Base-by-base conservation (phyloP, 2,888 invertebrate genomes). In the Conchocele bisecta region DNA sequence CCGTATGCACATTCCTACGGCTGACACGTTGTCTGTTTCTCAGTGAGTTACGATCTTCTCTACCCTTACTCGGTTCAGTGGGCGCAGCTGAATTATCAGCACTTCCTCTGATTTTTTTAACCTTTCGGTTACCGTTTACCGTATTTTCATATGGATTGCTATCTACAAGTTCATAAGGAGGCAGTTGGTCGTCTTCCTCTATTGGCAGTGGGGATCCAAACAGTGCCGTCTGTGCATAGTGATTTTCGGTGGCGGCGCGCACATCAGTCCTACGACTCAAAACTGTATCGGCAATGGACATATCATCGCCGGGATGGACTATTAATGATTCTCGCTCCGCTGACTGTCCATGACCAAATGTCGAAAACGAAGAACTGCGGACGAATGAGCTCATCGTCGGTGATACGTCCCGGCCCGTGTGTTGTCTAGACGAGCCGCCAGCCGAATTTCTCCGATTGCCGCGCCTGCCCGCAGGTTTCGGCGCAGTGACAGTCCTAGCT, bases 111-210 rank as follows among this genome's bases (percentile, higher is more conserved):
- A n/a, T n/a, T n/a, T n/a, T n/a, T n/a, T n/a, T n/a, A n/a, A n/a
- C n/a, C n/a, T n/a, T n/a, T n/a, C n/a, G n/a, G n/a, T n/a, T n/a
- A n/a, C n/a, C n/a, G n/a, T n/a, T n/a, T n/a, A n/a, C n/a, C n/a
- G n/a, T n/a, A n/a, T n/a, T 35, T 33, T 20, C 35, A 29, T 56
- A 26, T 17, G 46, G 65, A 15, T 35, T 42, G 5, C 33, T 53
- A 39, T 72, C 66, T 31, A 71, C 67, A 42, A 69, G 77, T 60
- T 83, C 84, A 71, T 87, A 87, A 1, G 87, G 84, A 13, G 87
- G 87, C n/a, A 86, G 63, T 35, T 83, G 83, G 29, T 87, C 87
- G 68, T 86, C 87, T 57, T 86, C 82, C 42, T 81, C 81, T 35
- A 81, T 81, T 11, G 81, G 78, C 17, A 81, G 20, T 9, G 81